Evolutionary conservation across 1,140 invertebrate species (phyloP), one percentile per base, ranked within the genome.

Genomic region (Gonatopus flavifemur): DNA sequence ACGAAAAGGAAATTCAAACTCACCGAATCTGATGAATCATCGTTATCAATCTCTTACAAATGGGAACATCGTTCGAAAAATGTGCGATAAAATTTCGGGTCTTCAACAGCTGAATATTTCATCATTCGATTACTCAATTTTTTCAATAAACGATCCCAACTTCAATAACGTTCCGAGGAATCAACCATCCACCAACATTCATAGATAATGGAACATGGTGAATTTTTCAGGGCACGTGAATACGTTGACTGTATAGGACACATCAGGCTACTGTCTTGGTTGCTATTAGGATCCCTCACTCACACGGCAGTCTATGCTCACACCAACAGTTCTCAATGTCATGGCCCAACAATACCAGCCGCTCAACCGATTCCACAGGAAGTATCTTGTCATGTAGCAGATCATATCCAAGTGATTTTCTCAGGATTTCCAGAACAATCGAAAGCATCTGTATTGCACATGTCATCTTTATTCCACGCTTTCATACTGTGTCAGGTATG

Each of bases 351-450:
- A 30, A 57, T 57, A 24, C 69, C 77, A 22, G 70, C 82, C 56
- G 94, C 88, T 59, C 88, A 91, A 63, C 95, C 96, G 9, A 88
- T 99, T 52, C 96, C 96, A 13, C 88, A 98, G 65, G 96, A 98
- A 76, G 92, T 93, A 28, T 94, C 92, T 20, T 93, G 92, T 65
- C 91, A 97, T 69, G 91, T 99, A 64, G 94, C 96, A 21, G 96
- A 98, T 81, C 94, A 98, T 70, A 88, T 98, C 49, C 93, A 98
- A 82, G 89, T 93, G 19, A 89, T 93, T 58, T 86, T 99, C 76
- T 88, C 93, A 13, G 95, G 94, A 9, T 99, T 98, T 83, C 93
- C 94, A 28, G 96, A 98, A 74, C 94, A 97, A 68, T 90, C 90
- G 4, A 97, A 96, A 79, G 83, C 88, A 3, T 91, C 88, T 3